A percentile compares a stretch with the other conserved stretches of the same genome.
Evolutionary conservation across 2,888 invertebrate species (phyloP).

Genomic region (Tuberolachnus salignus): DNA sequence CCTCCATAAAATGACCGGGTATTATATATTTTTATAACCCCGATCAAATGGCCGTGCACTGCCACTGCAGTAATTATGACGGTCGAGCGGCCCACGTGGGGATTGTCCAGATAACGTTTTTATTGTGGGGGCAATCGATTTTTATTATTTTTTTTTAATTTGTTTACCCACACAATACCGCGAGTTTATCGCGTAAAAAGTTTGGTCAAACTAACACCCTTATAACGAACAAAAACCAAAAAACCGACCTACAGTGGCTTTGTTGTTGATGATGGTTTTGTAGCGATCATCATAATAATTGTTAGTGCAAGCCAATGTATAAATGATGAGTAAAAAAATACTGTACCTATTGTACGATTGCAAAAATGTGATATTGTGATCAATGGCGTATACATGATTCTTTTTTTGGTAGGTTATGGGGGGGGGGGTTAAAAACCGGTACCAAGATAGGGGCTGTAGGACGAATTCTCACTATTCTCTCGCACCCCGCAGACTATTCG

Average conservation of each 20-base stretch:
- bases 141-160: not conserved
- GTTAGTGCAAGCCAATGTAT: too few species aligned
- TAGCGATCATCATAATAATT: not conserved
- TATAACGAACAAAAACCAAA: slow-evolving; percentile 31
- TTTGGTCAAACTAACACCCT: slow-evolving; percentile 40
- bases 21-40: slow-evolving; percentile 47
- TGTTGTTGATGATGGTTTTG: slow-evolving; percentile 11
- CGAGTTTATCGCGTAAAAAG: slow-evolving; percentile 39
- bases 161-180: not conserved
- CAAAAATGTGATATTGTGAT: too few species aligned
- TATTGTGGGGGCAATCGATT: slow-evolving; percentile 40
- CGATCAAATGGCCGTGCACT: slow-evolving; percentile 32
- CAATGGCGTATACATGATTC: too few species aligned
- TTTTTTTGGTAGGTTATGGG: too few species aligned
- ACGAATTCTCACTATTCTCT: too few species aligned
- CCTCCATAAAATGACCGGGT: slow-evolving; percentile 40
- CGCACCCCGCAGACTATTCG: too few species aligned
- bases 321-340: too few species aligned
- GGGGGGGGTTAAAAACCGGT: too few species aligned
- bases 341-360: too few species aligned
- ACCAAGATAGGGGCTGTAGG: too few species aligned
- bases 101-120: slow-evolving; percentile 49
- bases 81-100: slow-evolving; percentile 14
- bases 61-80: slow-evolving; percentile 49
- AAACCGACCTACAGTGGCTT: not conserved